Evolutionary conservation across 1,140 invertebrate species (phyloP), one percentile per base, ranked within the genome.

Genomic region (Myzus persicae): DNA sequence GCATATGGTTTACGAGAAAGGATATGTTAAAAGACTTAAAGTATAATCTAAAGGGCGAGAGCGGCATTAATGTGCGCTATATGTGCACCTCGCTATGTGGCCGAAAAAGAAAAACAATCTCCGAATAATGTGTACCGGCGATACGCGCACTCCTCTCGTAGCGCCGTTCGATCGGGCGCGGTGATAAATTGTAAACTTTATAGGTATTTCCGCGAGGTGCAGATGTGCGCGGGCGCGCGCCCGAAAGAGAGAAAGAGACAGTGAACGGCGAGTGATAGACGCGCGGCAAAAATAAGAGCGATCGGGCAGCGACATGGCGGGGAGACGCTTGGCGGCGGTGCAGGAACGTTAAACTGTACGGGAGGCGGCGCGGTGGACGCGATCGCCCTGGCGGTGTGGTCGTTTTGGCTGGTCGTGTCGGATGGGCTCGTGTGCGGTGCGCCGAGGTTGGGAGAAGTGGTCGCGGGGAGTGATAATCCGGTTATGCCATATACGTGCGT

Each of bases 401-500:
- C 59, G 59, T 76, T n/a, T 76, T n/a, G 59, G 59, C 59, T 31
- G 59, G 59, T 18, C 24, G 48, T 54, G 51, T 26, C 48, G 89
- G 48, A 24, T 22, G 20, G 22, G 48, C 48, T 24, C 48, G 48
- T 22, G 48, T 51, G 59, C 1, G 54, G 24, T 38, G 88, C 6
- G 88, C 31, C 6, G 22, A 2, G 11, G 20, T 1, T 24, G 18
- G 6, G n/a, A 26, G 38, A 26, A 11, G 24, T 3, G 44, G 31
- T 1, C 44, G 90, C 20, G 24, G 88, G 38, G 88, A 40, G 36
- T 11, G 59, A 92, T 92, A 92, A 92, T 92, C 91, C 59, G 59
- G 91, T 92, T 92, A 92, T 31, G 1, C 14, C 24, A 4, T 31
- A 31, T 36, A 42, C 40, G 24, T 20, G 42, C 46, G 87, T 89